phyloP scores from a whole-genome alignment of 2,113 vertebrate genomes.

The Orthonyx spaldingii region DNA sequence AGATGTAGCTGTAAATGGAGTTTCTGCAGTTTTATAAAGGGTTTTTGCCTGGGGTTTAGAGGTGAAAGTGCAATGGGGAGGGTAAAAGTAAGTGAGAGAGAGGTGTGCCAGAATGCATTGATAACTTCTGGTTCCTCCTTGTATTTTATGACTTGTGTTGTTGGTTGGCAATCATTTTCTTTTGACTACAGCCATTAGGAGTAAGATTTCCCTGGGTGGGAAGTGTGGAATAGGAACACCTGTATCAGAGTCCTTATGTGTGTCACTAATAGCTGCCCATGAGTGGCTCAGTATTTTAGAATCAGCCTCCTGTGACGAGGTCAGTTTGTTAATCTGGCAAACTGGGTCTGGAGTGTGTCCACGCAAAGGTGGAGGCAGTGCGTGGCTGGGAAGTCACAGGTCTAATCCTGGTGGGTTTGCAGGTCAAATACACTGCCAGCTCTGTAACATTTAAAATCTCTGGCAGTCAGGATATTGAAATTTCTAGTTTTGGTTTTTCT shows the following conservation, averaged over 20 bases:
- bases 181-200: not conserved
- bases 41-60: not conserved
- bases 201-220: not conserved
- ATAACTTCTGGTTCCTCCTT: not conserved
- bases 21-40: not conserved
- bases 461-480: not conserved
- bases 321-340: conserved; percentile 8
- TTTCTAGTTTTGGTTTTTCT: not conserved
- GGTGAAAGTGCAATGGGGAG: not conserved
- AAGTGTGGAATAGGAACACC: not conserved
- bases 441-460: not conserved
- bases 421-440: not conserved
- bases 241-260: not conserved
- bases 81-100: not conserved
- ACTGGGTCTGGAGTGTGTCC: conserved; percentile 13
- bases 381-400: not conserved
- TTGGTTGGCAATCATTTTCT: not conserved
- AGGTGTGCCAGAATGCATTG: not conserved
- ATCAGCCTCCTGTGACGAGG: not conserved
- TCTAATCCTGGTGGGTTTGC: not conserved
- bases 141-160: not conserved
- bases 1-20: not conserved
- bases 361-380: not conserved
- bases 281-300: not conserved
- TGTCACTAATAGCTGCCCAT: not conserved